These are phyloP conservation scores for Diarsia mendica DNA, from an alignment of 2,888 invertebrate species.

Conservation along the genomic window DNA sequence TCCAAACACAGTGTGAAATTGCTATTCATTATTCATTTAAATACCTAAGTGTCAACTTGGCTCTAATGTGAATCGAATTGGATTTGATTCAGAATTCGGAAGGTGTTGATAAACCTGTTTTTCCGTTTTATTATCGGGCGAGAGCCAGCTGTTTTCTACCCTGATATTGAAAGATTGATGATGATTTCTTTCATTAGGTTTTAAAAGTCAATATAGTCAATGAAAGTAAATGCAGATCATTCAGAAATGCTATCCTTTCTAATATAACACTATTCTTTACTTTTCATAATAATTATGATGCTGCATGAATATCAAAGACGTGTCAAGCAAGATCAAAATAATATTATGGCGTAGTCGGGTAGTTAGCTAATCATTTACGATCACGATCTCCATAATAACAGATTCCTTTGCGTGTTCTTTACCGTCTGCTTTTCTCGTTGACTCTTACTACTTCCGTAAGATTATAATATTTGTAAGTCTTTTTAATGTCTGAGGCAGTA, in stretches of 20 bases:
- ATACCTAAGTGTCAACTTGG: not conserved
- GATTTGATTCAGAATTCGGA: not conserved
- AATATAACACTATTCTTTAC: not conserved
- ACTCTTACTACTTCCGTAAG: constrained; percentile 18
- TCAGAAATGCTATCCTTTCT: not conserved
- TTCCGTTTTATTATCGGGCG: not conserved
- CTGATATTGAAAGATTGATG: not conserved
- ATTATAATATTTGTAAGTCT: constrained; percentile 10
- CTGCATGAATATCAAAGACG: constrained; percentile 21
- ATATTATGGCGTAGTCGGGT: constrained; percentile 29
- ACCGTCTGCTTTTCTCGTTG: constrained; percentile 25
- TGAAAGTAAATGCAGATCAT: not conserved
- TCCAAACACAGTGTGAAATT: constrained; percentile 6
- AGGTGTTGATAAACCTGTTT: not conserved
- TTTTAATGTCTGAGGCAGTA: not conserved
- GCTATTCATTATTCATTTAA: not conserved
- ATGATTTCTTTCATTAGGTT: not conserved
- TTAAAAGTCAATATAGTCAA: not conserved
- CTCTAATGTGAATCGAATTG: not conserved
- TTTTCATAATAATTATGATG: not conserved
- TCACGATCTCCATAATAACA: constrained; percentile 42
- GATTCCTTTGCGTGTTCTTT: constrained; percentile 27
- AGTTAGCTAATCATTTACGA: constrained; percentile 45
- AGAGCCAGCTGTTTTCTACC: not conserved
- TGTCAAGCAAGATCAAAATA: constrained; percentile 45